Conservation (phyloP, 2,888 invertebrate species). For the Homarus gammarus region DNA sequence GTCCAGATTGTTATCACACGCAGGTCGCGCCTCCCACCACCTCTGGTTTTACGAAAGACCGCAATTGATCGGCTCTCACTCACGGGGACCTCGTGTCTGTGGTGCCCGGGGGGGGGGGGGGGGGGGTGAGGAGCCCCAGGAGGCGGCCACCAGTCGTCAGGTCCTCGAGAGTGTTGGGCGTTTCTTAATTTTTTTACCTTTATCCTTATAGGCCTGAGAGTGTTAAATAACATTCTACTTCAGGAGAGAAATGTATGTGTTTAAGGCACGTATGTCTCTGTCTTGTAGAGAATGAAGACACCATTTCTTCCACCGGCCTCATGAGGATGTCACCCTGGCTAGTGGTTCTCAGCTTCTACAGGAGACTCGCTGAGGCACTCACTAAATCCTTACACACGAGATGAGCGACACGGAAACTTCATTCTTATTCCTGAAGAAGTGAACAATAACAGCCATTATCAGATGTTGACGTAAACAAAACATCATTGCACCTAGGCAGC, state of each 20-base stretch:
- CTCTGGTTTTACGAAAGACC: constrained; percentile 44
- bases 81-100: background rate
- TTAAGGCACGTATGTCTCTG: background rate
- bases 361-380: no score
- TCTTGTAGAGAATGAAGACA: background rate
- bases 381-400: no score
- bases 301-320: background rate
- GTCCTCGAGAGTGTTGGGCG: background rate
- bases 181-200: background rate
- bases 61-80: constrained; percentile 1
- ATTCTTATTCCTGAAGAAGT: no score
- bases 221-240: background rate
- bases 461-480: no score
- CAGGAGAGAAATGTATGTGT: background rate
- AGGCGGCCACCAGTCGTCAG: background rate
- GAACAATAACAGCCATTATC: no score
- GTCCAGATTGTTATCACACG: constrained; percentile 17
- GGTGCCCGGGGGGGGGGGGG: no score
- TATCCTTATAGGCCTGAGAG: background rate
- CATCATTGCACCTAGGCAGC: no score
- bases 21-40: constrained; percentile 25
- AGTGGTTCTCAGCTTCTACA: background rate
- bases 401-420: no score
- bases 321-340: background rate
- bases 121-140: no score